A percentile compares a stretch with the other conserved stretches of the same genome.
Conservation (phyloP, 1,140 invertebrate genomes). For the Panagrolaimus sp. region DNA sequence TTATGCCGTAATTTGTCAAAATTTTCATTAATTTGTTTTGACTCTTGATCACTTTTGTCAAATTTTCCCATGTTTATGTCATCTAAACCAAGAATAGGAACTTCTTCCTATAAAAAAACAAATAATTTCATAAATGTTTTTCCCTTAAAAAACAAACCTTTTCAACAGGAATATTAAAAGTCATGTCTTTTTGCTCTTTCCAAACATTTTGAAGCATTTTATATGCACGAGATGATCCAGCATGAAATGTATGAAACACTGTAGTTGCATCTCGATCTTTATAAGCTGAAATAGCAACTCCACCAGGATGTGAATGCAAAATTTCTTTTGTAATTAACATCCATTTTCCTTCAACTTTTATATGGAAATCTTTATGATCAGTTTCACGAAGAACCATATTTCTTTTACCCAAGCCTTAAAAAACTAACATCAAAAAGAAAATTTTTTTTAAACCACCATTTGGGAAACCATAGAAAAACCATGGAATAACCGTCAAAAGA, state of each 20-base stretch:
- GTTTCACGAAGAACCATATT: constrained; percentile 42
- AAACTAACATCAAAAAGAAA: neutral
- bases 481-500: neutral
- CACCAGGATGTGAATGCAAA: constrained; percentile 48
- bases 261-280: constrained; percentile 54
- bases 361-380: constrained; percentile 38
- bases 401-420: neutral
- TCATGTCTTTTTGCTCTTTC: constrained; percentile 32
- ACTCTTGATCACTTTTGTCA: constrained; percentile 36
- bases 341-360: constrained; percentile 56
- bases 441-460: neutral
- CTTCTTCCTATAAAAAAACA: constrained; percentile 34
- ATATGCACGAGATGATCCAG: constrained; percentile 50
- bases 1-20: constrained; percentile 44
- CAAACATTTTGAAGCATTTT: constrained; percentile 41
- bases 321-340: constrained; percentile 46
- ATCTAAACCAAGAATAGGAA: constrained; percentile 32
- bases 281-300: constrained; percentile 52
- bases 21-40: constrained; percentile 43
- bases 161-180: constrained; percentile 14
- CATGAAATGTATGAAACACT: constrained; percentile 55
- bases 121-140: neutral
- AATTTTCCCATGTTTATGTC: constrained; percentile 53
- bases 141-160: constrained; percentile 20
- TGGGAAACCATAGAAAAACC: neutral